phyloP scores from a whole-genome alignment of 2,888 invertebrate species.

The Phyllotreta striolata region DNA sequence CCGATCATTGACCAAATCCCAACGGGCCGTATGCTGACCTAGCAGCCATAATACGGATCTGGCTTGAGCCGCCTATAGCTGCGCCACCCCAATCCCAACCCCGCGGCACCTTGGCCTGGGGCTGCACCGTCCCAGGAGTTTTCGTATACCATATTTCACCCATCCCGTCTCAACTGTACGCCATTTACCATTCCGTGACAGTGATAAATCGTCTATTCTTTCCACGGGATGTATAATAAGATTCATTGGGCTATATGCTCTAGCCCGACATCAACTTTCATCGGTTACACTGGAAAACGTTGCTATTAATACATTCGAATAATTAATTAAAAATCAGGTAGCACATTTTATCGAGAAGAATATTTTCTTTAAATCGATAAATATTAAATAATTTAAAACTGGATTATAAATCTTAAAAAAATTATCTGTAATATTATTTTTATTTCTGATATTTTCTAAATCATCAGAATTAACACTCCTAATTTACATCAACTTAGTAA shows the following conservation, averaged over 20 bases:
- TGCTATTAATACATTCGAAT: neutral
- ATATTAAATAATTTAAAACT: no score
- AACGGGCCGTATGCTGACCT: constrained; percentile 53
- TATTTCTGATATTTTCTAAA: no score
- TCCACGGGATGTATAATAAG: constrained; percentile 44
- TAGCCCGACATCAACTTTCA: constrained; percentile 12
- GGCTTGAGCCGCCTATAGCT: constrained; percentile 42
- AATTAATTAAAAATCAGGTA: no score
- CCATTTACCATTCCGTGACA: constrained; percentile 47
- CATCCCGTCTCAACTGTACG: constrained; percentile 44
- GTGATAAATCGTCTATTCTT: constrained; percentile 50
- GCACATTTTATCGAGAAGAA: no score
- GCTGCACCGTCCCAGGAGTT: constrained; percentile 48
- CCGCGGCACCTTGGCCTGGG: constrained; percentile 45
- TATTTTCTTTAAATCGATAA: no score
- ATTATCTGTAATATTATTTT: no score
- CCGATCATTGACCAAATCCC: constrained; percentile 44
- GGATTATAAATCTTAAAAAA: no score
- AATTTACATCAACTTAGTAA: no score
- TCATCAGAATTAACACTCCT: no score
- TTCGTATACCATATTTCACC: constrained; percentile 48
- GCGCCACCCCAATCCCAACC: constrained; percentile 43
- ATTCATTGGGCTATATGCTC: constrained; percentile 40
- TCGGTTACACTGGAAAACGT: constrained; percentile 7
- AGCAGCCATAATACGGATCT: constrained; percentile 55